Percentiles rank a stretch among this genome's conserved stretches.
These are phyloP conservation scores for Nautilus pompilius DNA, from an alignment of 1,140 invertebrate species.

Conservation along the genomic window DNA sequence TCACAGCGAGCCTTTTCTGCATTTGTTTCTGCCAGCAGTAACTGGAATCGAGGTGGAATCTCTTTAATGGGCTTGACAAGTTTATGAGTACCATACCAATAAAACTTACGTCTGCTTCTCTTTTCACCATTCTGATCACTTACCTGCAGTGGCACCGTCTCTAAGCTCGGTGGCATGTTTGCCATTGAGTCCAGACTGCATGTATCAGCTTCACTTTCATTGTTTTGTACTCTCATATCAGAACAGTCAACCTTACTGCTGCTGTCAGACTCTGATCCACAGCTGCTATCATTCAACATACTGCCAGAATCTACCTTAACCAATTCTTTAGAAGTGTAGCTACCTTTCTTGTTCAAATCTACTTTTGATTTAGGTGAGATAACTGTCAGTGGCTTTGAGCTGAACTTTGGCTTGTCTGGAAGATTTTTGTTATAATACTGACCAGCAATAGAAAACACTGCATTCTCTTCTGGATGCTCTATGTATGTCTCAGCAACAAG, in stretches of 20 bases:
- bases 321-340: neutral
- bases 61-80: constrained; percentile 50
- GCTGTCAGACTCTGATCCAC: neutral
- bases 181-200: constrained; percentile 6
- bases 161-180: constrained; percentile 6
- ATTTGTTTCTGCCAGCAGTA: constrained; percentile 37
- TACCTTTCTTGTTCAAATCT: neutral
- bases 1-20: constrained; percentile 41
- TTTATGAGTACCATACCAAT: constrained; percentile 46
- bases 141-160: neutral
- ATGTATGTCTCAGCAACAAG: too few relatives aligned
- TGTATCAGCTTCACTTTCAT: neutral
- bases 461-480: too few relatives aligned
- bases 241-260: neutral
- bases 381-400: neutral
- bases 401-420: too few relatives aligned
- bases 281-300: neutral
- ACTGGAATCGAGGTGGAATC: constrained; percentile 43
- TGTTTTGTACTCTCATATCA: neutral
- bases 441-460: too few relatives aligned
- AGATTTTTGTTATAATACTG: too few relatives aligned
- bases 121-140: constrained; percentile 2
- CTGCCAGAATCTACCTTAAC: neutral
- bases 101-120: constrained; percentile 38
- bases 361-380: neutral